These are phyloP conservation scores for Syrista parreyssii DNA, from an alignment of 2,888 invertebrate genomes.

Conservation along the genomic window DNA sequence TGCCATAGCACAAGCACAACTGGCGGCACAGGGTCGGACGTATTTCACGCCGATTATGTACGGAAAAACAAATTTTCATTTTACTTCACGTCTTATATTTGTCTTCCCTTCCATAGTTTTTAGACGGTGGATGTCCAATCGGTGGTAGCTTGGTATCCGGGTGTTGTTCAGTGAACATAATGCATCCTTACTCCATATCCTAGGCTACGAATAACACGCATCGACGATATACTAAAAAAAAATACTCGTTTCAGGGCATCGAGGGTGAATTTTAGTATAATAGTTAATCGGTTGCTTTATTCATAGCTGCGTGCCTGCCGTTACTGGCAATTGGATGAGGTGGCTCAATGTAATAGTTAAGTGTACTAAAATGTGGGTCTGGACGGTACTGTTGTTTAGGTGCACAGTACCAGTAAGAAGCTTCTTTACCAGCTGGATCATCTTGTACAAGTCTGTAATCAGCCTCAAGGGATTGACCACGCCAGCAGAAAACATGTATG, in stretches of 20 bases:
- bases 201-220: constrained; percentile 31
- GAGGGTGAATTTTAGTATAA: neutral
- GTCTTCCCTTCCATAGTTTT: constrained; percentile 38
- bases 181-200: constrained; percentile 26
- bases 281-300: neutral
- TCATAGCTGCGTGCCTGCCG: constrained; percentile 7
- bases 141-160: constrained; percentile 60
- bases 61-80: constrained; percentile 33
- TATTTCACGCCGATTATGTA: constrained; percentile 62
- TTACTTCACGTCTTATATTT: constrained; percentile 30
- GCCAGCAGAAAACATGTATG: constrained; percentile 81
- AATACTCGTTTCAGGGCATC: constrained; percentile 19
- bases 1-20: constrained; percentile 69
- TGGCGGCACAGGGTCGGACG: constrained; percentile 47
- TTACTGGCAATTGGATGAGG: constrained; percentile 17
- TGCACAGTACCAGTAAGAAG: constrained; percentile 96
- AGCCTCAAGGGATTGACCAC: constrained; percentile 78
- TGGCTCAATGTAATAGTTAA: constrained; percentile 24
- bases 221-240: constrained; percentile 23
- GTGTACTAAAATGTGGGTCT: constrained; percentile 35
- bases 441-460: constrained; percentile 95
- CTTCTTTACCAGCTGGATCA: constrained; percentile 95
- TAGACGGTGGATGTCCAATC: constrained; percentile 42
- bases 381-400: constrained; percentile 69
- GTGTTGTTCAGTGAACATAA: constrained; percentile 27